Conservation (phyloP, 2,797 vertebrate genomes). For the Columba guinea region DNA sequence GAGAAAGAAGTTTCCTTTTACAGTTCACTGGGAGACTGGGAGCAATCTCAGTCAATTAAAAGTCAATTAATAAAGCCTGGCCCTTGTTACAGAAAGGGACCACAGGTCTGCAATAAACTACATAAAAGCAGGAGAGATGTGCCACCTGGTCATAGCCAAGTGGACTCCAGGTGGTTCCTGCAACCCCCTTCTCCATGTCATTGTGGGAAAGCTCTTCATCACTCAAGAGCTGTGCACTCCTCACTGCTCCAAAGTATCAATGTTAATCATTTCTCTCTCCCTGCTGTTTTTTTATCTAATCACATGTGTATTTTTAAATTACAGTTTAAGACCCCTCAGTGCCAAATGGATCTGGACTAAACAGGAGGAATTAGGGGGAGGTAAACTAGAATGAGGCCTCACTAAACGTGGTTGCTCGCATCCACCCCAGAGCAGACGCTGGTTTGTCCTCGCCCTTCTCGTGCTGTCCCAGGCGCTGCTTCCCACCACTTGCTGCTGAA, state of each 20-base stretch:
- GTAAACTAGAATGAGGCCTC: not conserved
- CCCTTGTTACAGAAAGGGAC: not conserved
- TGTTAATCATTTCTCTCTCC: not conserved
- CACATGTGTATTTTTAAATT: rapidly evolving
- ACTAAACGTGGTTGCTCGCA: not conserved
- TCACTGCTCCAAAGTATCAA: not conserved
- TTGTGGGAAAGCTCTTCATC: not conserved
- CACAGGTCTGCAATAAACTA: not conserved
- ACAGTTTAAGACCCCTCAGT: not conserved
- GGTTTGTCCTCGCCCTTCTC: not conserved
- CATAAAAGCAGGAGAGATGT: not conserved
- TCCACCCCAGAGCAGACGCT: not conserved
- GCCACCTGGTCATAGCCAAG: rapidly evolving
- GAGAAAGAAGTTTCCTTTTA: not conserved
- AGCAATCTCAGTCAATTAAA: not conserved
- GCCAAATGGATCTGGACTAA: not conserved
- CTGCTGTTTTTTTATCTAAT: not conserved
- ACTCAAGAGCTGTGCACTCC: not conserved
- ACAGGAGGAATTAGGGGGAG: not conserved
- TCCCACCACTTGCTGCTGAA: not conserved
- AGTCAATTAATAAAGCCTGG: not conserved
- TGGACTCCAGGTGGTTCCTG: not conserved
- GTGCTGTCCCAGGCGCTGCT: not conserved
- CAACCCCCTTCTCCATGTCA: not conserved
- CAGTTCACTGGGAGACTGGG: not conserved